Base-by-base conservation (phyloP, 2,797 vertebrate genomes). In the Hafferia zeledoni region DNA sequence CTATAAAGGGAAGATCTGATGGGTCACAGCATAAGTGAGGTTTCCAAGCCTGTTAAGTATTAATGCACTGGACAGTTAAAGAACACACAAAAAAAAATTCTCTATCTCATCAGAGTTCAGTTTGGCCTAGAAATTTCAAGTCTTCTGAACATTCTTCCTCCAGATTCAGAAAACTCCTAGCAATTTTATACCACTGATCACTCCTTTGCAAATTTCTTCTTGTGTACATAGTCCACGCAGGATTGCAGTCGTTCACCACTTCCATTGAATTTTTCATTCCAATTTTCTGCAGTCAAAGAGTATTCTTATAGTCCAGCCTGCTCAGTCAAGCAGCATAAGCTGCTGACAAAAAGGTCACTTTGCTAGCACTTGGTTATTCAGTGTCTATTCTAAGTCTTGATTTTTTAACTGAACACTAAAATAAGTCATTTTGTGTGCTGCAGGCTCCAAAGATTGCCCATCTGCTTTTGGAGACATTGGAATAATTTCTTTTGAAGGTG, bases 281-380 rank as follows among this genome's bases (percentile, higher is more conserved):
- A 28, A 4, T 72, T 90, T 93, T 86, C 68, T 88, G 37, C 25
- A 91, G 50, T 56, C 41, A 81, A 65, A 65, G 35, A 31, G 5
- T 44, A 65, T 63, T 92, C 46, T 82, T 25, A 72, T 61, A 80
- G 67, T 90, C 87, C 50, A 56, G 65, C 33, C 65, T 92, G 82
- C 55, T 93, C 92, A 96, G 64, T 57, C 79, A 94, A 88, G 81
- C 86, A 93, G 43, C 18, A 17, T 60, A 71, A 92, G 35, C 43
- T 87, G 50, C 76, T 84, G 82, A 89, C 79, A 80, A 76, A 94
- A 92, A 93, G 86, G 90, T 90, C 84, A 87, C 49, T 93, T 93
- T 91, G n/a, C 55, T 88, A 57, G 13, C 13, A 53, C 69, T 94
- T 87, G 95, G 25, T 81, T 93, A 90, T 90, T 92, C 89, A 63